A percentile compares a stretch with the other conserved stretches of the same genome.
phyloP scores from a whole-genome alignment of 2,888 invertebrate species.

The Brachylomia viminalis region DNA sequence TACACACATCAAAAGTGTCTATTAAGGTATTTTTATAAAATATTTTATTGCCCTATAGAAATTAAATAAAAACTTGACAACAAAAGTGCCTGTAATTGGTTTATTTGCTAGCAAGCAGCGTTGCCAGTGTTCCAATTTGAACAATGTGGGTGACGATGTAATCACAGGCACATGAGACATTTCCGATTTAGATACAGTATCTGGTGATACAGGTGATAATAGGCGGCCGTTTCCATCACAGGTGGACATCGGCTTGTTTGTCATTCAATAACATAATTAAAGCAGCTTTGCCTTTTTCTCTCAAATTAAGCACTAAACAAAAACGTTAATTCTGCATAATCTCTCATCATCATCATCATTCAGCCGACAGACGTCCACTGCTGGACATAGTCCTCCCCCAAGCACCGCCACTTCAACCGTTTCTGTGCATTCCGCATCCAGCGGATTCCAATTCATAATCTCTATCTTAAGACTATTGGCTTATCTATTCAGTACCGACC shows the following conservation, averaged over 20 bases:
- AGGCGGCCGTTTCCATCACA: not conserved
- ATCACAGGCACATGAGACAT: not conserved
- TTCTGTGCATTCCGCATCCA: no score
- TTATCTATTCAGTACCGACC: conserved; percentile 11
- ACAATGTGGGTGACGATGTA: not conserved
- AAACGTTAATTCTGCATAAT: conserved; percentile 7
- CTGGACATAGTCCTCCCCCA: no score
- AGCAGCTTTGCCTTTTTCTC: not conserved
- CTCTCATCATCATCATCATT: no score
- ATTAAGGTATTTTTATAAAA: no score
- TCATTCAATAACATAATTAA: not conserved
- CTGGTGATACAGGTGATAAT: not conserved
- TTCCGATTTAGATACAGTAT: no score
- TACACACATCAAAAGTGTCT: no score
- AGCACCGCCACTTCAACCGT: no score
- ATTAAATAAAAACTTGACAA: no score
- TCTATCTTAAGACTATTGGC: conserved; percentile 35
- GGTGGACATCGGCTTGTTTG: not conserved
- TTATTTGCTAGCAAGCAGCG: not conserved
- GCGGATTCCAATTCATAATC: conserved; percentile 16
- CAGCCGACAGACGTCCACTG: no score
- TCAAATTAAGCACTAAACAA: conserved; percentile 36
- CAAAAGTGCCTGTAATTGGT: no score
- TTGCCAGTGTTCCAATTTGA: not conserved
- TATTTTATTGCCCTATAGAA: no score